Evolutionary conservation across 1,140 invertebrate genomes (phyloP).

Genomic region (Cydia splendana): DNA sequence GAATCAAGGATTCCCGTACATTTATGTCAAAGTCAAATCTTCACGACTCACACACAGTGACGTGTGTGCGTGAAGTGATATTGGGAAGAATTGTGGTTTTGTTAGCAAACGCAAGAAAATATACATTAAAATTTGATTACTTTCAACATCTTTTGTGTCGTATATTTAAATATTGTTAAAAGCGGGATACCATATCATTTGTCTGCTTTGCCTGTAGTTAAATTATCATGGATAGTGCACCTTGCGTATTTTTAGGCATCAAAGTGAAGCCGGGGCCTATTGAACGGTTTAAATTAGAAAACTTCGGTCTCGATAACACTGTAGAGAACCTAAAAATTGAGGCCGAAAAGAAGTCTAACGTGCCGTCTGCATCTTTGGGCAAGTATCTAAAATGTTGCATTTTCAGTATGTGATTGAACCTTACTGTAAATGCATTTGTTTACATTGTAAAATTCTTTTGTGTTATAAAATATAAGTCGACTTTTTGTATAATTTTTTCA

Average conservation of each 20-base stretch:
- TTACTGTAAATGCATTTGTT: not conserved
- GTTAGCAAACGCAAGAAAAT: not conserved
- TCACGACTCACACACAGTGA: not conserved
- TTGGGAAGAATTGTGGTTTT: slow-evolving; percentile 22
- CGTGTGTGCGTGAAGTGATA: not conserved
- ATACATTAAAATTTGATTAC: not conserved
- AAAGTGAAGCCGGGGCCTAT: slow-evolving; percentile 73
- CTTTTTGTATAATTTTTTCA: no score
- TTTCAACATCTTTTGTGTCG: not conserved
- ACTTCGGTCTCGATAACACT: slow-evolving; percentile 67
- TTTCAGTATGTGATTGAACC: not conserved
- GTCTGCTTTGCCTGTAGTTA: not conserved
- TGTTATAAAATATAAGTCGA: no score
- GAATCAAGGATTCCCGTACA: no score
- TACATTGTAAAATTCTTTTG: not conserved
- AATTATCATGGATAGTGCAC: slow-evolving; percentile 49
- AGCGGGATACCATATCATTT: slow-evolving; percentile 26
- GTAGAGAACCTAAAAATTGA: slow-evolving; percentile 59
- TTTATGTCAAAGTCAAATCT: slow-evolving; percentile 9
- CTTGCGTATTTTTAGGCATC: slow-evolving; percentile 66
- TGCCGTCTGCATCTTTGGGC: slow-evolving; percentile 69
- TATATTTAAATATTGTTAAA: slow-evolving; percentile 60
- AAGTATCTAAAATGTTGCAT: slow-evolving; percentile 33
- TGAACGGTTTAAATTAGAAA: slow-evolving; percentile 67
- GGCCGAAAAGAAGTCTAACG: slow-evolving; percentile 66